Percentiles rank a stretch among this genome's conserved stretches.
Evolutionary conservation across 2,797 vertebrate genomes (phyloP).

Genomic region (Amphiprion clarkii): DNA sequence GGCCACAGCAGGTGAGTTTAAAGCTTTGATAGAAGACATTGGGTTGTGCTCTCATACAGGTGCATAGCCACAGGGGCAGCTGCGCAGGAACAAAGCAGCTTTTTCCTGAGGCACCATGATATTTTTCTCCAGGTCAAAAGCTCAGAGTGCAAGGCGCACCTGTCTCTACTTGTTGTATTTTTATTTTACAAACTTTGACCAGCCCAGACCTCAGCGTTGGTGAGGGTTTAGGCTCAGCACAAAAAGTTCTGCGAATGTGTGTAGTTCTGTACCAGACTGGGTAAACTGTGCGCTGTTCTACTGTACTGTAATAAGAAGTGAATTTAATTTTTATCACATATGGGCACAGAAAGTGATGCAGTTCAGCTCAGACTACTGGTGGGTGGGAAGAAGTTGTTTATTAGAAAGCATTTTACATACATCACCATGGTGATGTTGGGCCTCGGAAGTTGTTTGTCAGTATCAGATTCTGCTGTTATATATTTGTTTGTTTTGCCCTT

Average conservation of each 20-base stretch:
- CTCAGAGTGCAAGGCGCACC: background rate
- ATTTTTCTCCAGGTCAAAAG: slow-evolving; percentile 35
- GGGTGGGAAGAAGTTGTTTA: slow-evolving; percentile 7
- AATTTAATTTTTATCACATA: background rate
- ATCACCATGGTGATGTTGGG: slow-evolving; percentile 7
- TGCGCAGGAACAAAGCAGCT: slow-evolving; percentile 10
- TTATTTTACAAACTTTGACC: background rate
- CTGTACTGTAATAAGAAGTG: background rate
- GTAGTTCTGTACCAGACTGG: background rate
- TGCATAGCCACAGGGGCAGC: background rate
- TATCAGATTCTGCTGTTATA: background rate
- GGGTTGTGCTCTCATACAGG: slow-evolving; percentile 14
- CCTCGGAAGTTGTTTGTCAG: slow-evolving; percentile 1
- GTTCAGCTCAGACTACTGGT: background rate
- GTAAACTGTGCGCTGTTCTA: background rate
- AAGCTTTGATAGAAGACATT: slow-evolving; percentile 22
- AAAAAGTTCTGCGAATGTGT: background rate
- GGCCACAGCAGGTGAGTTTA: slow-evolving; percentile 7
- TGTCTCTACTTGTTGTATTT: slow-evolving; percentile 12
- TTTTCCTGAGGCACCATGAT: slow-evolving; percentile 16
- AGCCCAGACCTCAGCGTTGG: background rate
- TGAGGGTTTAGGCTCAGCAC: background rate
- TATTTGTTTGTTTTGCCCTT: slow-evolving; percentile 7
- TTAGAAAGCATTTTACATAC: background rate
- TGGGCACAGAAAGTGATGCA: background rate